Evolutionary conservation across 2,113 vertebrate species (phyloP), one percentile per base, ranked within the genome.

Genomic region (Neotragus pygmaeus): DNA sequence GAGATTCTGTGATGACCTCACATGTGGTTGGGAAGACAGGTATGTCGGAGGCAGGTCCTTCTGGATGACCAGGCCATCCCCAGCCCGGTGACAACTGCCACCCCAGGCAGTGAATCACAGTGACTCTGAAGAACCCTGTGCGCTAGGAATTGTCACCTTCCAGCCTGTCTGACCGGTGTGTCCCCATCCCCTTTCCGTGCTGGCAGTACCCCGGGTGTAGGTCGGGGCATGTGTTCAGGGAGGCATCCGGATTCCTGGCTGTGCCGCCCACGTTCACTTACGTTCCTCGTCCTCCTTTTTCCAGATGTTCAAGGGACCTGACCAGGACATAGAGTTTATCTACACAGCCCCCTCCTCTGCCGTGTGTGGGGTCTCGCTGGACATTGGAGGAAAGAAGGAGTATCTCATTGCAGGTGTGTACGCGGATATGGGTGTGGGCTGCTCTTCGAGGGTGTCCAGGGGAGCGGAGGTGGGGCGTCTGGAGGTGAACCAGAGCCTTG

Each of bases 271-370:
- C 2, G 33, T 36, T 30, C 2, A 1, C 62, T 60, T 0, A 86
- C 2, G 0, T 28, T 30, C 53, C 45, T 36, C 6, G 0, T 4
- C 58, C 55, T 83, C 80, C 4, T 80, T 53, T 92, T 66, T 14
- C 43, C 97, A 99, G 99, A 99, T 99, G 99, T 99, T 99, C 97
- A 99, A 99, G 98, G 99, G 99, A 33, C 99, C 99, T 0, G 98
- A 99, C 83, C 92, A 98, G 94, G 99, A 99, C 88, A 99, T 99
- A 10, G 99, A 99, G 66, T 98, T 99, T 81, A 99, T 99, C 98
- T 99, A 99, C 99, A 99, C 99, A 5, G 99, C 99, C 13, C 99
- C 99, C 0, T 99, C 99, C 66, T 99, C 99, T 0, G 98, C 99
- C 0, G 97, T 99, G 78, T 99, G 99, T 0, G 99, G 99, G 58